Conservation (phyloP, 2,888 invertebrate species). For the Andrena bucephala region DNA sequence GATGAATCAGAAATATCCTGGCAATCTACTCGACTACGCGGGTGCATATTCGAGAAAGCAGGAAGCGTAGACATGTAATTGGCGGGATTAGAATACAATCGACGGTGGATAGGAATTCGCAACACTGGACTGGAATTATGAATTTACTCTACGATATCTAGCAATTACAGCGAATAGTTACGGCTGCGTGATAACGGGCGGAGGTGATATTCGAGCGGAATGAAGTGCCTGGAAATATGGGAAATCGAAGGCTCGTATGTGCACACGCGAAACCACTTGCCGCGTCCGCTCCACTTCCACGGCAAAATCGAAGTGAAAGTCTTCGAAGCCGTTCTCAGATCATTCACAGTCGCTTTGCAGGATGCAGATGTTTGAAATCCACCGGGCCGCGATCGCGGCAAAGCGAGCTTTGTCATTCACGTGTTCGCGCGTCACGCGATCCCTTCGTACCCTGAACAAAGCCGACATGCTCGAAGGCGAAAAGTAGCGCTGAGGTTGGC, state of each 20-base stretch:
- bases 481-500: not conserved
- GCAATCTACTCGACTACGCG: not conserved
- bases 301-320: conserved; percentile 74
- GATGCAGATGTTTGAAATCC: conserved; percentile 73
- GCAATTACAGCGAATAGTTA: not conserved
- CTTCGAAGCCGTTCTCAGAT: conserved; percentile 69
- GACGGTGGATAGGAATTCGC: not conserved
- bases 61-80: not conserved
- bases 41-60: not conserved
- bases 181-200: not conserved
- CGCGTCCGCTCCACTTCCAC: conserved; percentile 75
- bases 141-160: too few relatives aligned
- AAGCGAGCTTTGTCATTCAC: conserved; percentile 34
- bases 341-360: conserved; percentile 72
- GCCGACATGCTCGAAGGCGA: not conserved
- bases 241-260: conserved; percentile 50
- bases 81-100: not conserved
- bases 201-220: conserved; percentile 4
- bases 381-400: conserved; percentile 43
- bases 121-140: not conserved
- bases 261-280: conserved; percentile 69
- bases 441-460: conserved; percentile 11
- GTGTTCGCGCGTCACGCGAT: conserved; percentile 37
- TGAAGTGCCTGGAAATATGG: conserved; percentile 30
- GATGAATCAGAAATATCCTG: not conserved